phyloP scores from a whole-genome alignment of 2,888 invertebrate genomes.

The Mimas tiliae region DNA sequence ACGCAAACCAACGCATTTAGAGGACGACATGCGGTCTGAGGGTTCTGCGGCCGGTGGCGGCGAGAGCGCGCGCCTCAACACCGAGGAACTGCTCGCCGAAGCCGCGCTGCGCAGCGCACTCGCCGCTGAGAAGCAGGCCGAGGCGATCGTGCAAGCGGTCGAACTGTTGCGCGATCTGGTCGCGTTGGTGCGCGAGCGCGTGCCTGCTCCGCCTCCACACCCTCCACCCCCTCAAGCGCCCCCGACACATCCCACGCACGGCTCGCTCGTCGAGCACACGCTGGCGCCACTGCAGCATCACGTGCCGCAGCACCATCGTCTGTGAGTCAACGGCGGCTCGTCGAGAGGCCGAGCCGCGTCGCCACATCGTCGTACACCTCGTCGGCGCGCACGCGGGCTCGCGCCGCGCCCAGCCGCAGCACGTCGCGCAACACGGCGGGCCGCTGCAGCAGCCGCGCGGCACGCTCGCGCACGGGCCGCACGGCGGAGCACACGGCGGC shows the following conservation, averaged over 20 bases:
- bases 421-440: slow-evolving; percentile 70
- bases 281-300: slow-evolving; percentile 47
- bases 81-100: slow-evolving; percentile 56
- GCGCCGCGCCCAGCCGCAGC: slow-evolving; percentile 80
- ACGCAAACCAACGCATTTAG: slow-evolving; percentile 60
- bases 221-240: slow-evolving; percentile 35
- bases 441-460: slow-evolving; percentile 45
- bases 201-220: slow-evolving; percentile 28
- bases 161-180: slow-evolving; percentile 68
- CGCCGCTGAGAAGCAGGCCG: slow-evolving; percentile 80
- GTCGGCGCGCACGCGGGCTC: slow-evolving; percentile 70
- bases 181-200: slow-evolving; percentile 32
- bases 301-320: slow-evolving; percentile 75
- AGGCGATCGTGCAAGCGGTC: slow-evolving; percentile 88
- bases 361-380: slow-evolving; percentile 29
- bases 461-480: slow-evolving; percentile 79
- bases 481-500: slow-evolving; percentile 63
- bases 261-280: slow-evolving; percentile 30
- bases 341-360: slow-evolving; percentile 71
- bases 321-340: slow-evolving; percentile 59
- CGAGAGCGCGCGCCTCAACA: slow-evolving; percentile 35
- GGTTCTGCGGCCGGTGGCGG: slow-evolving; percentile 42
- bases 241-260: slow-evolving; percentile 31
- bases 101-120: slow-evolving; percentile 78
- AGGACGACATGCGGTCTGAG: slow-evolving; percentile 73